Base-by-base conservation (phyloP, 2,888 invertebrate genomes). In the Serrognathus titanus region DNA sequence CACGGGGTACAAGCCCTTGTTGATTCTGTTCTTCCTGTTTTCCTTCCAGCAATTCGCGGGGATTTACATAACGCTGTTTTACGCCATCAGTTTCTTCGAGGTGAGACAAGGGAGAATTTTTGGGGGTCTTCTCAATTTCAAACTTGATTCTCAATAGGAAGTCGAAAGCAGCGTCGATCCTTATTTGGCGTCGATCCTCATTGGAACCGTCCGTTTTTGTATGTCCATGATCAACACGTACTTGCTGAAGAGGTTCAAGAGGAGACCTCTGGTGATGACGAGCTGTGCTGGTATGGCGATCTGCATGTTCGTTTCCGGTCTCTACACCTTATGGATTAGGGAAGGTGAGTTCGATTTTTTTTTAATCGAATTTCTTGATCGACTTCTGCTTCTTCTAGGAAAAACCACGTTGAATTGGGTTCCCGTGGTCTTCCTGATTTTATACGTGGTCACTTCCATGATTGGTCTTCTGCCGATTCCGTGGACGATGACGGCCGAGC, bases 401-500 rank as follows among this genome's bases (percentile, higher is more conserved):
- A 69, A 69, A 4, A 74, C 75, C 1, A 61, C 67, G 3, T 62
- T 72, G 55, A 75, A 64, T n/a, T 79, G 77, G 77, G 73, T 82
- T 1, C 83, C 84, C 2, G 79, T 83, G 0, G 59, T 78, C 0
- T 78, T 82, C 53, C 71, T 85, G 1, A 66, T 84, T 8, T 68
- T 83, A 1, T 84, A 82, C 68, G 84, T 85, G 1, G 80, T 82
- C 53, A 79, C 82, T 0, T 83, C 83, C 6, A 84, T 84, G 82
- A 77, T 84, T 41, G 85, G 84, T 1, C 73, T 84, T 62, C 72
- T 85, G 37, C 82, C 82, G 5, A 83, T 85, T 16, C 85, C 85
- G 0, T 85, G 85, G 85, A 84, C 84, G n/a, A 83, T 85, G 83
- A 84, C 83, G 1, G 84, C 84, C 0, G 85, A 85, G 73, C 71